Conservation (phyloP, 2,888 invertebrate genomes). For the Mechanitis mazaeus region DNA sequence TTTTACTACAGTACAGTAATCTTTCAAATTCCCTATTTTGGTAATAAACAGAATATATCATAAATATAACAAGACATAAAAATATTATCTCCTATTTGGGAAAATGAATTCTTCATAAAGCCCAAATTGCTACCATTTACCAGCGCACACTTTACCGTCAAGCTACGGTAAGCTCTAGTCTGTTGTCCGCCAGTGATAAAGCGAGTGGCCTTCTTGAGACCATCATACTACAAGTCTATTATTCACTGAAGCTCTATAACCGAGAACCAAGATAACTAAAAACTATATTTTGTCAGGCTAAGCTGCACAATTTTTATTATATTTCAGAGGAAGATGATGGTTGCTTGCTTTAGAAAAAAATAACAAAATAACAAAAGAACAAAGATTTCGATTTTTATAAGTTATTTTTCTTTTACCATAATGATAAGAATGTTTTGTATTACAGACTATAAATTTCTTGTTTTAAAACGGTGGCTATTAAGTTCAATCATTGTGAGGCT, state of each 20-base stretch:
- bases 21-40: too few relatives aligned
- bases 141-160: conserved; percentile 43
- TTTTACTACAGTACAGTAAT: neutral
- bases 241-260: conserved; percentile 6
- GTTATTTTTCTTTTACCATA: too few relatives aligned
- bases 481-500: too few relatives aligned
- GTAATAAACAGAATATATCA: too few relatives aligned
- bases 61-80: neutral
- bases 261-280: neutral
- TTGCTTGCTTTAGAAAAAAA: too few relatives aligned
- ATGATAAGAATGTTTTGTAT: neutral
- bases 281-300: neutral
- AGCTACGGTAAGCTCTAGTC: conserved; percentile 54
- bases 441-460: neutral
- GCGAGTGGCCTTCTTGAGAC: conserved; percentile 41
- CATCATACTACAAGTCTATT: conserved; percentile 8
- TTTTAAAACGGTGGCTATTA: too few relatives aligned
- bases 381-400: too few relatives aligned
- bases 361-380: too few relatives aligned
- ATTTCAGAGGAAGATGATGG: neutral
- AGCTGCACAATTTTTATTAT: neutral
- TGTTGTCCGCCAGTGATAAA: conserved; percentile 69
- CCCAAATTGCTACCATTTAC: conserved; percentile 51
- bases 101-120: conserved; percentile 45
- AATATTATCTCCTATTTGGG: conserved; percentile 6